phyloP scores from a whole-genome alignment of 2,888 invertebrate species.

The Epinotia brunnichana region DNA sequence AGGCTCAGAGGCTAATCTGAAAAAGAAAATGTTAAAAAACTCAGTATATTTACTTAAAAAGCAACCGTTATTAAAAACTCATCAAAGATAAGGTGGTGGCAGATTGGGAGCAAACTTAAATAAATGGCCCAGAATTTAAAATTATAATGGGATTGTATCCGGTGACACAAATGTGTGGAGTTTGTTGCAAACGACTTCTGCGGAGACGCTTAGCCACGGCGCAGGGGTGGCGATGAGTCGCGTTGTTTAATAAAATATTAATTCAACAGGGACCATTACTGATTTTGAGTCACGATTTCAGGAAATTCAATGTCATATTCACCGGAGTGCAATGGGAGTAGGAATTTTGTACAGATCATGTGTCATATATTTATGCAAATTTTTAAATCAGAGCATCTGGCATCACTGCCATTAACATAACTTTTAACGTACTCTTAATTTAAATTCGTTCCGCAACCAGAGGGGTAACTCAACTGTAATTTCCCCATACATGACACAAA shows the following conservation, averaged over 20 bases:
- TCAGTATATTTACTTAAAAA: slow-evolving; percentile 27
- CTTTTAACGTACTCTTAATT: too few relatives aligned
- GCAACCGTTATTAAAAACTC: slow-evolving; percentile 67
- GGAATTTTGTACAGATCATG: too few relatives aligned
- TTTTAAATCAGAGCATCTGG: too few relatives aligned
- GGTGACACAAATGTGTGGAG: slow-evolving; percentile 84
- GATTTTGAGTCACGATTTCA: background rate
- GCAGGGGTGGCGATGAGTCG: slow-evolving; percentile 59
- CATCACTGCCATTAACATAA: too few relatives aligned
- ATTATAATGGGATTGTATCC: slow-evolving; percentile 84
- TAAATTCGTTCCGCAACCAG: too few relatives aligned
- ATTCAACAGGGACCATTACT: background rate
- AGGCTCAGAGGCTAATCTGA: background rate
- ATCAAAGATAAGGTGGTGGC: slow-evolving; percentile 74
- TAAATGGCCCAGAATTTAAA: slow-evolving; percentile 83
- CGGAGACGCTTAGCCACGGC: slow-evolving; percentile 68
- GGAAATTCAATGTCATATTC: background rate
- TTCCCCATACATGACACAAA: too few relatives aligned
- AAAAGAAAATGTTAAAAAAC: slow-evolving; percentile 15
- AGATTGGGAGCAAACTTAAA: slow-evolving; percentile 78
- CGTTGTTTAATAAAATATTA: background rate
- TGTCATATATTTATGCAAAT: too few relatives aligned
- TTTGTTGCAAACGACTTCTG: slow-evolving; percentile 84
- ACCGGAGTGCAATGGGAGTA: too few relatives aligned
- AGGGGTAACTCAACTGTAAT: too few relatives aligned